phyloP scores from a whole-genome alignment of 2,888 invertebrate species.

The Cyclophora albipunctata region DNA sequence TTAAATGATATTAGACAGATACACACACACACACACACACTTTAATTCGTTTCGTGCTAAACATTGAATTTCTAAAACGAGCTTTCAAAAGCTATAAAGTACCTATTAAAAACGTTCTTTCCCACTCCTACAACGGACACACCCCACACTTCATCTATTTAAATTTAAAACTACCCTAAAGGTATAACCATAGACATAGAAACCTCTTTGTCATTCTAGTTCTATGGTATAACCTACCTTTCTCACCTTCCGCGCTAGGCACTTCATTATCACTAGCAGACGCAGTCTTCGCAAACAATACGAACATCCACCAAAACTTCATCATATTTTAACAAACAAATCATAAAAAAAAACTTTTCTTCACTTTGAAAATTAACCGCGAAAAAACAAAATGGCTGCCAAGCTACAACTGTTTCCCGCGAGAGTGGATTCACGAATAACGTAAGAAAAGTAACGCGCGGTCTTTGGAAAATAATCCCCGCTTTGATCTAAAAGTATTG shows the following conservation, averaged over 20 bases:
- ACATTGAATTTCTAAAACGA: too few relatives aligned
- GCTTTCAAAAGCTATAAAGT: too few relatives aligned
- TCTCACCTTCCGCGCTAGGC: constrained; percentile 46
- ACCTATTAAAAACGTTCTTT: too few relatives aligned
- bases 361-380: constrained; percentile 23
- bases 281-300: constrained; percentile 64
- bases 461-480: constrained; percentile 68
- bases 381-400: constrained; percentile 24
- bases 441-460: constrained; percentile 53
- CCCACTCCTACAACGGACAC: too few relatives aligned
- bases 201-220: too few relatives aligned
- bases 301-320: constrained; percentile 71
- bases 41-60: too few relatives aligned
- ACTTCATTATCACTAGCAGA: constrained; percentile 64
- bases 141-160: too few relatives aligned
- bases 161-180: too few relatives aligned
- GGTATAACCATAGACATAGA: too few relatives aligned
- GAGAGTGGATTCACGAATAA: constrained; percentile 58
- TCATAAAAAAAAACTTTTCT: constrained; percentile 38
- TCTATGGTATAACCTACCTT: constrained; percentile 35
- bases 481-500: constrained; percentile 29
- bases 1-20: too few relatives aligned
- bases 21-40: too few relatives aligned
- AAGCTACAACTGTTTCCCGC: constrained; percentile 39
- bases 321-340: constrained; percentile 58